Evolutionary conservation across 1,140 invertebrate genomes (phyloP), one percentile per base, ranked within the genome.

Genomic region (Camponotus vicinus): DNA sequence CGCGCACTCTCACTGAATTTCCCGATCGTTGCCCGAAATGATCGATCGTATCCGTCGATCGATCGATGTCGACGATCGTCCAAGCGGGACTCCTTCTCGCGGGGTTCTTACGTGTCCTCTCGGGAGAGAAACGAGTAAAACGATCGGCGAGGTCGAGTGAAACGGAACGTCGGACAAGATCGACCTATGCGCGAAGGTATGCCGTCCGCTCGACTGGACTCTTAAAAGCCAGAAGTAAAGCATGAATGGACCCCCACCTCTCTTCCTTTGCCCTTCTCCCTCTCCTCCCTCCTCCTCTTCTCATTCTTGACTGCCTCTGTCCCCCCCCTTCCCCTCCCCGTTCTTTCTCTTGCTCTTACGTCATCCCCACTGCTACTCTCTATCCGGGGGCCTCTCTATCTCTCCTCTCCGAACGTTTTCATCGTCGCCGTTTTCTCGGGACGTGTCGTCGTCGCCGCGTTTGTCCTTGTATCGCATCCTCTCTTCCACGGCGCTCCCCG

Each of bases 161-260:
- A 83, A 63, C 75, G 52, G 77, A 86, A 80, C 63, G 52, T 80
- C 52, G 21, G 37, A 63, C 84, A 64, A 80, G 79, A 83, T 76
- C 93, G 91, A 91, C 92, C 89, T 91, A 93, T 92, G 91, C 94
- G 86, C 94, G 86, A 94, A 94, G 93, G 92, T 94, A 93, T 94
- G 93, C 92, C 92, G 93, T 93, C 90, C 91, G 93, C 92, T 94
- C 91, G 92, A 94, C 94, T 95, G 94, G 92, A 94, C 93, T 94
- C 93, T 92, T 94, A 93, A 90, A 75, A 93, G 93, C 93, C 92
- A 93, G 92, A 93, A 93, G 92, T 93, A 94, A 95, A 95, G 92
- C 93, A 95, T 95, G 95, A 95, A 95, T 95, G 94, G 94, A 93
- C 93, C 93, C 94, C 94, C 94, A 93, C 93, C 89, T 73, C 59